These are phyloP conservation scores for Pituophis catenifer DNA, from an alignment of 2,113 vertebrate species.

Conservation along the genomic window DNA sequence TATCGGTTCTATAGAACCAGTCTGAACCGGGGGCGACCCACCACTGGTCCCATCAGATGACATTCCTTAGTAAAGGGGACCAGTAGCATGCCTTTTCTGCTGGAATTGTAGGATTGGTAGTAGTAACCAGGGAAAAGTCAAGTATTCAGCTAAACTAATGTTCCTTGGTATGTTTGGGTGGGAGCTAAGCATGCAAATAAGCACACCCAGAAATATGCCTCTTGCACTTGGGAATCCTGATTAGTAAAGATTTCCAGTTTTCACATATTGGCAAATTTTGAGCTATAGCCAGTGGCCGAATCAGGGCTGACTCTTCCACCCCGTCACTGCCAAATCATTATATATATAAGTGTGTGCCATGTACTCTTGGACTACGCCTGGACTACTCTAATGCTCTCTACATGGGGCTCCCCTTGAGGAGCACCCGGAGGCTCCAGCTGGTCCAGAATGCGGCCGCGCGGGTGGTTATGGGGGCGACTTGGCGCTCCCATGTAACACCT, in stretches of 20 bases:
- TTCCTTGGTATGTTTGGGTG: not conserved
- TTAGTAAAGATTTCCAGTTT: not conserved
- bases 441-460: no score
- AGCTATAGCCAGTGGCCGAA: not conserved
- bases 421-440: no score
- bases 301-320: not conserved
- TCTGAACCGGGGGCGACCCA: no score
- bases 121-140: not conserved
- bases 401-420: no score
- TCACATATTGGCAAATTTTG: not conserved
- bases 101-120: not conserved
- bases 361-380: no score
- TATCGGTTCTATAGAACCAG: no score
- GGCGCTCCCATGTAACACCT: no score
- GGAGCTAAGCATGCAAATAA: not conserved
- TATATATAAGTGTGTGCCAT: not conserved
- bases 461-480: no score
- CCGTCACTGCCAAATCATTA: not conserved
- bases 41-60: not conserved
- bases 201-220: not conserved
- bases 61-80: not conserved
- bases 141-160: not conserved
- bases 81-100: not conserved
- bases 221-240: not conserved
- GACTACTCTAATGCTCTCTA: no score